Evolutionary conservation across 2,113 vertebrate genomes (phyloP).

Genomic region (Hyperopisus bebe): DNA sequence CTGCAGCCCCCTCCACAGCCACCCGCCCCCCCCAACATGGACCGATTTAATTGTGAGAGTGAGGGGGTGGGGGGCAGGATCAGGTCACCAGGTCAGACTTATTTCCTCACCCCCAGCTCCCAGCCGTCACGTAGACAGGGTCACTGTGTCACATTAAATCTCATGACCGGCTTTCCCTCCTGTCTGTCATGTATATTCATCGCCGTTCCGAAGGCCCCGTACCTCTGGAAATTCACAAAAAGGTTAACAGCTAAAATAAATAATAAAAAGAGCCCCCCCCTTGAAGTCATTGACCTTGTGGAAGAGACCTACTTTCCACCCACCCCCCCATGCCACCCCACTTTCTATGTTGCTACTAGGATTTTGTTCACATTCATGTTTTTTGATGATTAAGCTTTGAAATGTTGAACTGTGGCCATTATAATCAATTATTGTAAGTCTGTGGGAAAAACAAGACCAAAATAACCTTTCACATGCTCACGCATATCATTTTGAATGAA

Average conservation of each 20-base stretch:
- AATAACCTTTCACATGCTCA: background rate
- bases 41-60: slow-evolving; percentile 71
- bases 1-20: slow-evolving; percentile 33
- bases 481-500: background rate
- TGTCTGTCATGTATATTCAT: slow-evolving; percentile 72
- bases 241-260: slow-evolving; percentile 72
- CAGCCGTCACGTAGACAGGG: slow-evolving; percentile 59
- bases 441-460: background rate
- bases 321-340: background rate
- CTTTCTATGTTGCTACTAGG: background rate
- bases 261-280: slow-evolving; percentile 62
- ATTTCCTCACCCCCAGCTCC: slow-evolving; percentile 65
- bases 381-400: background rate
- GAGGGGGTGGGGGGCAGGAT: slow-evolving; percentile 47
- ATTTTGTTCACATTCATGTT: background rate
- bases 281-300: slow-evolving; percentile 67
- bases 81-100: slow-evolving; percentile 65
- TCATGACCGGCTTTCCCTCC: slow-evolving; percentile 58
- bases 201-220: slow-evolving; percentile 53
- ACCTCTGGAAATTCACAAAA: slow-evolving; percentile 69
- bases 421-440: slow-evolving; percentile 15
- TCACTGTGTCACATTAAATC: slow-evolving; percentile 73
- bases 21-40: slow-evolving; percentile 33
- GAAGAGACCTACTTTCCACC: slow-evolving; percentile 47
- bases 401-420: background rate